Percentiles rank a stretch among this genome's conserved stretches.
These are phyloP conservation scores for Drosophila kambysellisi DNA, from an alignment of 2,888 invertebrate species.

Conservation along the genomic window DNA sequence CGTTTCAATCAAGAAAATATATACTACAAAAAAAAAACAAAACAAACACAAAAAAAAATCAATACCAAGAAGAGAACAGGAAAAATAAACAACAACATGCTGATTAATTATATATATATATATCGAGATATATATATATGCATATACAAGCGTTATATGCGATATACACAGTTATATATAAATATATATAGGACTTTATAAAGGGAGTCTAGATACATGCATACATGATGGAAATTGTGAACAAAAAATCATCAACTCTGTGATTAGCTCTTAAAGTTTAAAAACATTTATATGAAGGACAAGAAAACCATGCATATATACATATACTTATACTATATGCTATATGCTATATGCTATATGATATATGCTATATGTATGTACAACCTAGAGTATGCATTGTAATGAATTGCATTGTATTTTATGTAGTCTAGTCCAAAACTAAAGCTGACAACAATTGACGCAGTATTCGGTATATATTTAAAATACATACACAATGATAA, in stretches of 20 bases:
- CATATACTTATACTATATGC: constrained; percentile 8
- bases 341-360: constrained; percentile 3
- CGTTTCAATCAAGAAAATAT: constrained; percentile 58
- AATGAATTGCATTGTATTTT: constrained; percentile 51
- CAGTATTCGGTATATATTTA: constrained; percentile 41
- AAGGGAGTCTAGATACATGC: constrained; percentile 34
- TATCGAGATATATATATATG: constrained; percentile 33
- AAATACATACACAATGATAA: constrained; percentile 52
- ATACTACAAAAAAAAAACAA: constrained; percentile 6
- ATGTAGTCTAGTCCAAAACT: constrained; percentile 47
- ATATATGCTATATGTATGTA: constrained; percentile 20
- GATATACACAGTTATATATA: constrained; percentile 63
- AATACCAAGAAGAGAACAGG: constrained; percentile 12
- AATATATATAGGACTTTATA: constrained; percentile 41
- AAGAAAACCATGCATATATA: not conserved
- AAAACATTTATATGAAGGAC: constrained; percentile 50
- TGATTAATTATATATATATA: constrained; percentile 47
- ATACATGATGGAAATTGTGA: constrained; percentile 73
- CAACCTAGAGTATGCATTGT: constrained; percentile 24
- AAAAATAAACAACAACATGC: constrained; percentile 15
- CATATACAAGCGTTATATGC: constrained; percentile 61
- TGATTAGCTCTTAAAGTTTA: constrained; percentile 82
- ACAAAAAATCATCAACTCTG: constrained; percentile 82
- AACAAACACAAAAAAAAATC: not conserved
- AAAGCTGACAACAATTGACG: constrained; percentile 24